Evolutionary conservation across 1,140 invertebrate genomes (phyloP), one percentile per base, ranked within the genome.

Genomic region (Dolichoris vasculosae): DNA sequence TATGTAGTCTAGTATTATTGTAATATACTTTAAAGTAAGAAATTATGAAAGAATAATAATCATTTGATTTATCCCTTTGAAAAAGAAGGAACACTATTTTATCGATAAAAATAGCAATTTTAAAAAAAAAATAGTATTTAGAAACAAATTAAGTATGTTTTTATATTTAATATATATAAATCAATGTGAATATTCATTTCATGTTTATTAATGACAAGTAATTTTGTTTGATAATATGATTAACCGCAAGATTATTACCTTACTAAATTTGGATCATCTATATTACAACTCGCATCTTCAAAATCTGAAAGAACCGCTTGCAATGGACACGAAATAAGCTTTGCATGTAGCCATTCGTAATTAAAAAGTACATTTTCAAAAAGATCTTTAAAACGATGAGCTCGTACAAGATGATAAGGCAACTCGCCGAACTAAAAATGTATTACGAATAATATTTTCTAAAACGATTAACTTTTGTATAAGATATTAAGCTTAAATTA

Each of bases 321-420:
- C 2, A 99, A 94, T 1, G 99, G 98, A 91, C 98, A 99, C 86
- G 97, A 98, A 86, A 96, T 97, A 2, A 99, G 93, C 92, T 99
- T 99, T 0, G 98, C 98, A 91, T 99, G 98, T 0, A 99, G 94
- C 98, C 98, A 99, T 87, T 98, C 96, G 91, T 99, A 99, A 93
- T 99, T 99, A 93, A 99, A 99, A 0, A 99, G 94, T 17, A 99
- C 98, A 89, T 98, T 95, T 78, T 97, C 96, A 91, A 98, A 99
- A 0, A 99, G 94, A 93, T 99, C 98, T 84, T 97, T 97, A 90
- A 98, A 98, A 40, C 98, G 95, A 81, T 97, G 95, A 0, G 98
- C 97, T 26, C 98, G 94, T 0, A 99, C 96, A 88, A 99, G 93
- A 90, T 99, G 99, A 92, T 96, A 99, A 0, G 99, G 98, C 71